Conservation (phyloP, 2,113 vertebrate genomes). For the Larimichthys polyactis region DNA sequence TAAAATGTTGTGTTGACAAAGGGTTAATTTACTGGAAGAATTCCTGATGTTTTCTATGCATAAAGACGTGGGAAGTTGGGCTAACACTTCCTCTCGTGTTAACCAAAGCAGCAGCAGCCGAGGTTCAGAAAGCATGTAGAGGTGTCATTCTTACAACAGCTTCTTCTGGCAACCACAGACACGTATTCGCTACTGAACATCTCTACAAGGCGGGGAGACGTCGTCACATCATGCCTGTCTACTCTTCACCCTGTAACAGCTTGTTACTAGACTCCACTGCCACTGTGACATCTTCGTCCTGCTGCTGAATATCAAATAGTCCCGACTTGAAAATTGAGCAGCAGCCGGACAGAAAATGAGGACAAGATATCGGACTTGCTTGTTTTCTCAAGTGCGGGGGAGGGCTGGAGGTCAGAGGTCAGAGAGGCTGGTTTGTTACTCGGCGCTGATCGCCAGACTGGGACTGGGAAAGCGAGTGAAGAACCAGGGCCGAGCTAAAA, state of each 20-base stretch:
- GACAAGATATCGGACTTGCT: conserved; percentile 37
- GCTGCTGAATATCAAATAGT: conserved; percentile 68
- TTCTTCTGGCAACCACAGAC: conserved; percentile 17
- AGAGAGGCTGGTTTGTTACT: conserved; percentile 17
- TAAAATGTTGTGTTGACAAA: not conserved
- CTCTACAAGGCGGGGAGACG: conserved; percentile 18
- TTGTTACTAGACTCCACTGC: conserved; percentile 64
- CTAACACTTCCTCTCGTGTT: conserved; percentile 25
- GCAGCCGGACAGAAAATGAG: conserved; percentile 45
- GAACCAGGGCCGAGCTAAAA: not conserved
- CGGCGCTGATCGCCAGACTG: not conserved
- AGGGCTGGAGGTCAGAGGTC: conserved; percentile 41
- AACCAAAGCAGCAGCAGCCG: conserved; percentile 19
- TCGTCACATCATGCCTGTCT: conserved; percentile 48
- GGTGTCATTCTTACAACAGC: conserved; percentile 35
- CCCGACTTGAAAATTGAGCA: conserved; percentile 55
- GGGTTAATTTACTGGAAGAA: not conserved
- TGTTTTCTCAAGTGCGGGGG: conserved; percentile 25
- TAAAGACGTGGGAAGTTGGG: not conserved
- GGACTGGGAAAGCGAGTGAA: conserved; percentile 8
- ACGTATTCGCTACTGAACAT: conserved; percentile 33
- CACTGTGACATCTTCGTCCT: conserved; percentile 61
- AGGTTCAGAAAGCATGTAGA: conserved; percentile 29
- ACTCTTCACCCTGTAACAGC: conserved; percentile 59
- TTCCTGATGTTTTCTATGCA: not conserved